Conservation (phyloP, 2,113 vertebrate genomes). For the Rallus limicola region DNA sequence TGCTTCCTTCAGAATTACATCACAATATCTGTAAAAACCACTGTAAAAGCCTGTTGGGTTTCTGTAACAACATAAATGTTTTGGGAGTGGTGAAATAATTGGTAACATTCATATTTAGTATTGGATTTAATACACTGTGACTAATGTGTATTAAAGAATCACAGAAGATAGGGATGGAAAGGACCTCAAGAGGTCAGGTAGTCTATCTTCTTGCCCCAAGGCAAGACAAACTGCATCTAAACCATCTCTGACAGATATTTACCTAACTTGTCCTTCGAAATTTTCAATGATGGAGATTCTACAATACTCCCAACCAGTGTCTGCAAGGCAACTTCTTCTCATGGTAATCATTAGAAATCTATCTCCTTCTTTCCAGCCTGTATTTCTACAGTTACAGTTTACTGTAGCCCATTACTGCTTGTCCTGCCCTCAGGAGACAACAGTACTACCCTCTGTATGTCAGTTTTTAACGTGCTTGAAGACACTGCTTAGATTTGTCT, state of each 20-base stretch:
- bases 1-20: not conserved
- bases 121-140: not conserved
- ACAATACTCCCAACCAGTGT: not conserved
- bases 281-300: not conserved
- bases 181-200: conserved; percentile 8
- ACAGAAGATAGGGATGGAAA: not conserved
- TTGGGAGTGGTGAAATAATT: not conserved
- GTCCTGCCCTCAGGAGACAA: not conserved
- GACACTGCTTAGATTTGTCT: not conserved
- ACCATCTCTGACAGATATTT: conserved; percentile 19
- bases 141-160: conserved; percentile 1
- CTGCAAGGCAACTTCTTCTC: not conserved
- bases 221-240: conserved; percentile 10
- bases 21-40: not conserved
- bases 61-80: not conserved
- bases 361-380: not conserved
- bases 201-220: not conserved
- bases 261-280: not conserved
- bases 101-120: not conserved
- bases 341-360: not conserved
- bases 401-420: not conserved
- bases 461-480: not conserved
- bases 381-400: not conserved
- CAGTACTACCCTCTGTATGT: not conserved
- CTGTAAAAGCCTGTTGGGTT: not conserved